A percentile compares a stretch with the other conserved stretches of the same genome.
phyloP scores from a whole-genome alignment of 2,113 vertebrate genomes.

The Atlantisia rogersi region DNA sequence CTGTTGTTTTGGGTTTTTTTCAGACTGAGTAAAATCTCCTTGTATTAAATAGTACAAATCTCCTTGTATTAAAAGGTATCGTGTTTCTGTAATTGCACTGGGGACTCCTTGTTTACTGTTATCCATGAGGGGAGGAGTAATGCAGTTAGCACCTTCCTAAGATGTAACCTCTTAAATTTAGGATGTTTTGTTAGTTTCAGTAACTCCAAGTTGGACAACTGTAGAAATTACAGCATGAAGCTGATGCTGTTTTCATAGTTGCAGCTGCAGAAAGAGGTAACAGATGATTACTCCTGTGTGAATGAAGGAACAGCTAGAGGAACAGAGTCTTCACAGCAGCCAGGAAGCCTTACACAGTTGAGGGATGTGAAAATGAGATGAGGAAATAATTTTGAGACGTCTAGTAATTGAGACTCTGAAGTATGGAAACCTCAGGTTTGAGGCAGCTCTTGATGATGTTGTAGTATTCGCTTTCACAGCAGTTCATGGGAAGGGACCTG shows the following conservation, averaged over 20 bases:
- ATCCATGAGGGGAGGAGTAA: not conserved
- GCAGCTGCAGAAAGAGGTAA: not conserved
- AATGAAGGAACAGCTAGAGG: not conserved
- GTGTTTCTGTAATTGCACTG: not conserved
- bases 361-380: not conserved
- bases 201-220: not conserved
- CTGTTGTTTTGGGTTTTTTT: not conserved
- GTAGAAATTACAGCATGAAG: not conserved
- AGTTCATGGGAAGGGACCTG: not conserved
- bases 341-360: not conserved
- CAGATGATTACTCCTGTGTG: not conserved
- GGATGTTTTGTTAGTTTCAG: not conserved
- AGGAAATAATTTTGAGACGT: not conserved
- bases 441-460: not conserved
- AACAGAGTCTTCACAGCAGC: not conserved
- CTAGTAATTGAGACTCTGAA: not conserved
- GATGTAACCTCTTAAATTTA: not conserved
- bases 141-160: not conserved
- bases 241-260: not conserved
- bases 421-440: conserved; percentile 1
- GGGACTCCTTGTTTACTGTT: not conserved
- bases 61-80: not conserved
- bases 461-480: not conserved
- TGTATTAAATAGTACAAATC: not conserved
- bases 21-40: not conserved